Evolutionary conservation across 1,140 invertebrate species (phyloP), one percentile per base, ranked within the genome.

Genomic region (Homalodisca vitripennis): DNA sequence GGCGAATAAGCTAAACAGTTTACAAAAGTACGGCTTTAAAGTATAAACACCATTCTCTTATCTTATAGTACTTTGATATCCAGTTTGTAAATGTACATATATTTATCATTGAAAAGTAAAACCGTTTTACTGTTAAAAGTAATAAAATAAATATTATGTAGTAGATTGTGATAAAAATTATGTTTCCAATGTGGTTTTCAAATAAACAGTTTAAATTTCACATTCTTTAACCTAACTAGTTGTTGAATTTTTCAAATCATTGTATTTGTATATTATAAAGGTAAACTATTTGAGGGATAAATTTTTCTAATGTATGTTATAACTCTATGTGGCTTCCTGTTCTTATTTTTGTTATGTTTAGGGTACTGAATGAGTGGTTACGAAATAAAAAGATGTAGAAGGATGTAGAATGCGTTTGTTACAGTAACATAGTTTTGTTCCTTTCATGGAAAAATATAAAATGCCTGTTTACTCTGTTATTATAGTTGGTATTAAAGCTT

Each of bases 251-350:
- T 60, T 60, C 55, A 30, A 60, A 60, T 60, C 26, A 27, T 60
- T 60, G 55, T 60, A 60, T 60, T 60, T 60, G 26, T 60, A 60
- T 27, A 27, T 27, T 60, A 60, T 6, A 26, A 60, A 60, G n/a
- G 27, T 27, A 60, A 26, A 60, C 14, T 60, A 27, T 60, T 60
- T 60, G 27, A 60, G 14, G 29, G 10, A 22, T 53, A 53, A 53
- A 53, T 6, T 60, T 51, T 60, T 60, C 55, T 60, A 60, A 60
- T 60, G 55, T 60, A 60, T 60, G 55, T 60, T 60, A 60, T 12
- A 60, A 60, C n/a, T 60, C 55, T 60, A 60, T 60, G 55, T 60
- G 55, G 55, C 55, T 60, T 60, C 55, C 22, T 26, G 29, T 60
- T 60, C 13, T 22, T 60, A 60, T 27, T 22, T 60, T 60, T 6